Base-by-base conservation (phyloP, 2,888 invertebrate genomes). In the Campoletis raptor region DNA sequence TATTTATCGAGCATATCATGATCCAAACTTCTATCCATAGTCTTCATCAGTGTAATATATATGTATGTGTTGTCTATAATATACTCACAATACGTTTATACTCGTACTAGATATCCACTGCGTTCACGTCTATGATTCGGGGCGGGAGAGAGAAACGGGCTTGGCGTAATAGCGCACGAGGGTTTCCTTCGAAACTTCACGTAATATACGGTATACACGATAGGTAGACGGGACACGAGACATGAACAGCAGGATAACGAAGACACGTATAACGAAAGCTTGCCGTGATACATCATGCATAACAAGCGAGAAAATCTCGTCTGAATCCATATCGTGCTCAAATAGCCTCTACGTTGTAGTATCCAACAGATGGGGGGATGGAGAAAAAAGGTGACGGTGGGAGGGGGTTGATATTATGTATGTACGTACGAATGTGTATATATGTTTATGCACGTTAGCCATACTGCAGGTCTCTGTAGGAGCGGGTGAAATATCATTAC, bases 211-310 rank as follows among this genome's bases (percentile, higher is more conserved):
- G 42, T 70, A 81, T 86, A 88, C 88, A 84, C 73, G 81, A 87
- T 80, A 21, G 82, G 21, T 74, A 79, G 61, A 86, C 83, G 88
- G 81, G 84, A 84, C 81, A 84, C 69, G 87, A 90, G 90, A 91
- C 90, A 92, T 89, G 92, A 92, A 90, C 90, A 88, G 87, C 88
- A 85, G 88, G 88, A 90, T 92, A 92, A 92, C 92, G 91, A 92
- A 92, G 92, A 92, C 92, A 92, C 92, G 92, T 92, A 92, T 88
- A 88, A 88, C 88, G 92, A 92, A 92, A 91, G 92, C 92, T 90
- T 88, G 89, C 89, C 87, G 88, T 90, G 89, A 92, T 92, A 91
- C 92, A 92, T 92, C 92, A 92, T 92, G 92, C 92, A 92, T 92
- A 92, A 90, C 91, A 92, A 92, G 91, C 91, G 91, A 90, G 81